These are phyloP conservation scores for Cremastinae sp. DNA, from an alignment of 2,888 invertebrate species.

Conservation along the genomic window DNA sequence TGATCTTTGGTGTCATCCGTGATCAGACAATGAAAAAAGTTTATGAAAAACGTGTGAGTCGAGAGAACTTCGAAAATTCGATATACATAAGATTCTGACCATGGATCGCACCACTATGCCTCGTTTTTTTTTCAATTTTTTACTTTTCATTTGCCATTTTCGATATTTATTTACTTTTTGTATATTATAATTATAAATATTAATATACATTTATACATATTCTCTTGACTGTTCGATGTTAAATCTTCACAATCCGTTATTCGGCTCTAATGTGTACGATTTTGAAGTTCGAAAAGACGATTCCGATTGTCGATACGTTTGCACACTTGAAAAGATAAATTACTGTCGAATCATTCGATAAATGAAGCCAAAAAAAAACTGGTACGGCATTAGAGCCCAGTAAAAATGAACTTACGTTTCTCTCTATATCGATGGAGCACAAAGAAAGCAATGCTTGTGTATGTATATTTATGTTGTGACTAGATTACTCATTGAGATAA, in stretches of 20 bases:
- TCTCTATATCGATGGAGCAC: constrained; percentile 77
- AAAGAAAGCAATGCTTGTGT: constrained; percentile 78
- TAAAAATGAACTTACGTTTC: constrained; percentile 71
- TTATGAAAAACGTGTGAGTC: background rate
- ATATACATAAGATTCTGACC: constrained; percentile 65
- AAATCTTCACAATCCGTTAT: constrained; percentile 70
- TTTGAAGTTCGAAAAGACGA: no score
- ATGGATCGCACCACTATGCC: constrained; percentile 73
- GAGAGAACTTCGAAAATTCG: constrained; percentile 3
- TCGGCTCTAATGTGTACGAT: constrained; percentile 72
- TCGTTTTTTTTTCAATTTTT: constrained; percentile 72
- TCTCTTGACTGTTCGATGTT: constrained; percentile 76
- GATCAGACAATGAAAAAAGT: constrained; percentile 55
- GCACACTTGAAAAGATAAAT: no score
- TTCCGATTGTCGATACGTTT: no score
- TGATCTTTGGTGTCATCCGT: constrained; percentile 73
- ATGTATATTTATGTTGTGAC: constrained; percentile 80
- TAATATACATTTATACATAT: no score
- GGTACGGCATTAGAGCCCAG: constrained; percentile 73
- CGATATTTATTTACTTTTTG: constrained; percentile 60
- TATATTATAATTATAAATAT: constrained; percentile 60
- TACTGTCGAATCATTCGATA: no score
- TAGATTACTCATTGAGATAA: constrained; percentile 73
- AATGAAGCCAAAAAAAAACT: constrained; percentile 17
- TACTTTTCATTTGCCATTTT: constrained; percentile 73